A percentile compares a stretch with the other conserved stretches of the same genome.
phyloP scores from a whole-genome alignment of 2,888 invertebrate genomes.

The Theretra japonica region DNA sequence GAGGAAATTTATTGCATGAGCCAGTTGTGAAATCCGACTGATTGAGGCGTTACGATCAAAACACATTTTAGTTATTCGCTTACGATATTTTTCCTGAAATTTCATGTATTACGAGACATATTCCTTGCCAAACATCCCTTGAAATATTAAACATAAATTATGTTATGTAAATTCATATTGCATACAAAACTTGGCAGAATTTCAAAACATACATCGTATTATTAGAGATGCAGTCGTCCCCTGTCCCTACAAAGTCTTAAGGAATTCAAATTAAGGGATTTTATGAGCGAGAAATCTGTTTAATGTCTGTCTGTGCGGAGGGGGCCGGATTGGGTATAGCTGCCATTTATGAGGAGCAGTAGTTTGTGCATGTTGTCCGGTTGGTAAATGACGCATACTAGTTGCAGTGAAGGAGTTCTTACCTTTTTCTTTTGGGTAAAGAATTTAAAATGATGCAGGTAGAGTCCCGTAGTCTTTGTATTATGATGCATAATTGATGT shows the following conservation, averaged over 20 bases:
- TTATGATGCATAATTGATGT: not conserved
- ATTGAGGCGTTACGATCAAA: too few species aligned
- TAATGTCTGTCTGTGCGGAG: slow-evolving; percentile 63
- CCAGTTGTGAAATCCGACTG: too few species aligned
- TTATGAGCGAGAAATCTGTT: slow-evolving; percentile 80
- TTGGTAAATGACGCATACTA: not conserved
- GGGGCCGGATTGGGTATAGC: slow-evolving; percentile 38
- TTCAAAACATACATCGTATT: slow-evolving; percentile 40
- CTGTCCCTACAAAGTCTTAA: slow-evolving; percentile 61
- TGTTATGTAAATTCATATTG: not conserved
- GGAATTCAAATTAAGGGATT: slow-evolving; percentile 83
- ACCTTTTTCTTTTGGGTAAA: too few species aligned
- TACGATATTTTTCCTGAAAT: too few species aligned
- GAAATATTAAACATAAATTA: not conserved
- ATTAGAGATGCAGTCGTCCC: slow-evolving; percentile 53
- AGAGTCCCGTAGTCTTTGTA: not conserved
- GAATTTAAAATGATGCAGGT: too few species aligned
- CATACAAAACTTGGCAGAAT: slow-evolving; percentile 31
- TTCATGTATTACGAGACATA: too few species aligned
- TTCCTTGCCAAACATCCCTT: not conserved
- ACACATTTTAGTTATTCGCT: too few species aligned
- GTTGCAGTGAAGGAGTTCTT: too few species aligned
- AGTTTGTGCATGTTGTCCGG: not conserved
- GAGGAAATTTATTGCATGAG: too few species aligned
- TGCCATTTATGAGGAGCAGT: slow-evolving; percentile 6